Evolutionary conservation across 1,140 invertebrate species (phyloP).

Genomic region (Contarinia nasturtii): DNA sequence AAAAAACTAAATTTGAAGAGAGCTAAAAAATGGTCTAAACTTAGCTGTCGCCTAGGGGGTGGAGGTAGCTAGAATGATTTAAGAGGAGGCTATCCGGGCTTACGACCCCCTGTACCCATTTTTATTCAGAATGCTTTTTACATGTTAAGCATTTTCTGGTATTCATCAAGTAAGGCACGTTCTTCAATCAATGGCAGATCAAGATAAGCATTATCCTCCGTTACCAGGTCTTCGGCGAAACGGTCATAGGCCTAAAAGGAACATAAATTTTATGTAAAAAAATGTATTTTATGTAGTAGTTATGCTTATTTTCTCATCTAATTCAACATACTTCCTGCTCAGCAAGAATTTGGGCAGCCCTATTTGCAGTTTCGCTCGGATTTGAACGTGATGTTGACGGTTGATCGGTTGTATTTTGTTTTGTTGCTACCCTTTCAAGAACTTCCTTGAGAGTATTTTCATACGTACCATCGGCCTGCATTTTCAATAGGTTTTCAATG

Average conservation of each 20-base stretch:
- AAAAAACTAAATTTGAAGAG: too few relatives aligned
- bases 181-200: conserved; percentile 35
- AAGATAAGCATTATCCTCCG: conserved; percentile 39
- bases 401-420: background rate
- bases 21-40: too few relatives aligned
- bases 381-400: too few relatives aligned
- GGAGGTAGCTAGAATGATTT: too few relatives aligned
- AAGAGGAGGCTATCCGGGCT: too few relatives aligned
- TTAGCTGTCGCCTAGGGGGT: too few relatives aligned
- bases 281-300: conserved; percentile 4
- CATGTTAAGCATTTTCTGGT: conserved; percentile 25
- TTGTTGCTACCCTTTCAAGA: background rate
- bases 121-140: too few relatives aligned
- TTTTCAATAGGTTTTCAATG: conserved; percentile 29
- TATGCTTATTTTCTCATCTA: conserved; percentile 11
- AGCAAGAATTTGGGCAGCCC: too few relatives aligned
- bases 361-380: too few relatives aligned
- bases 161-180: conserved; percentile 36
- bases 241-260: conserved; percentile 27
- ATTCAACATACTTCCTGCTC: conserved; percentile 6
- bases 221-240: conserved; percentile 32
- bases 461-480: conserved; percentile 3
- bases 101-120: too few relatives aligned
- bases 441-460: background rate
- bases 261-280: background rate